A percentile compares a stretch with the other conserved stretches of the same genome.
phyloP scores from a whole-genome alignment of 2,113 vertebrate genomes.

The Ailuropoda melanoleuca region DNA sequence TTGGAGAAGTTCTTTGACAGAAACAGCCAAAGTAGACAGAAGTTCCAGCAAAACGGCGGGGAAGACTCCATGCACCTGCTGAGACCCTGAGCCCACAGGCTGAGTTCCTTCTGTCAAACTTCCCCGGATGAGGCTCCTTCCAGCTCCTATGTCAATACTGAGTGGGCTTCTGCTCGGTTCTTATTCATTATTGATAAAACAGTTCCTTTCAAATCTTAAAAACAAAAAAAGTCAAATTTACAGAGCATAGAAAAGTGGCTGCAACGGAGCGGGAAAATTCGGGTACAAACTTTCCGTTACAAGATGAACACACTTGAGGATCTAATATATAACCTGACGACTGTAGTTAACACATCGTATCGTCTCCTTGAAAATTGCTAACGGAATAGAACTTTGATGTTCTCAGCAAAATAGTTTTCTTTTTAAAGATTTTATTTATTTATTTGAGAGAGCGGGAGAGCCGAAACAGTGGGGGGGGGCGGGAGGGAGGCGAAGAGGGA shows the following conservation, averaged over 20 bases:
- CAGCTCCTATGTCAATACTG: no score
- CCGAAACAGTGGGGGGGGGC: fast-evolving
- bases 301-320: no score
- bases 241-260: not conserved
- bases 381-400: not conserved
- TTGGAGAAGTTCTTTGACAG: not conserved
- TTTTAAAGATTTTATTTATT: not conserved
- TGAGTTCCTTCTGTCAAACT: no score
- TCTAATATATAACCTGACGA: not conserved
- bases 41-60: not conserved
- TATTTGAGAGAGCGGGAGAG: not conserved
- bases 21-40: not conserved
- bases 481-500: not conserved
- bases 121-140: not conserved
- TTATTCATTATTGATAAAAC: not conserved
- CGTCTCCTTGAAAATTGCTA: not conserved
- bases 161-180: not conserved
- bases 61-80: not conserved
- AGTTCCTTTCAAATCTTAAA: not conserved
- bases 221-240: not conserved
- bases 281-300: not conserved
- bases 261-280: not conserved
- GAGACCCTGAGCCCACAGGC: not conserved
- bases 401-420: not conserved
- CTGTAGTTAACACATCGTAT: not conserved